Base-by-base conservation (phyloP, 2,113 vertebrate species). In the Eptesicus fuscus region DNA sequence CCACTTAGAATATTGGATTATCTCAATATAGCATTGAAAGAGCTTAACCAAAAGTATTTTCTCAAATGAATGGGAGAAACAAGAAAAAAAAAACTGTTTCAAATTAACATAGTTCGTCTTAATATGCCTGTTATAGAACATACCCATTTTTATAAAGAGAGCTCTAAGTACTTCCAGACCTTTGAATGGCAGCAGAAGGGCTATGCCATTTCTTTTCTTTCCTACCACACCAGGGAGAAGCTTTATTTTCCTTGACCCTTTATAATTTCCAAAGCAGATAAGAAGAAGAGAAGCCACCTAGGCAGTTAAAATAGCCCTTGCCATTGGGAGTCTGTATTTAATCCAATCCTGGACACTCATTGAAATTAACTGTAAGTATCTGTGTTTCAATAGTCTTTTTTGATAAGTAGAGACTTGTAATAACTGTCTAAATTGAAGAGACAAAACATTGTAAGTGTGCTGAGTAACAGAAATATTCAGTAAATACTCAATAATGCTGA, bases 401-500 rank as follows among this genome's bases (percentile, higher is more conserved):
- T 84, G 59, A 71, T 65, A 74, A 91, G 51, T 87, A 44, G 25
- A 94, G 8, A 7, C 80, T 32, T 90, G n/a, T 35, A 91, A 88
- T 40, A 91, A 56, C 32, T 61, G 4, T 70, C n/a, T 71, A 83
- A 90, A 63, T 59, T 82, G 67, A 91, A 88, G 32, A 91, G 79
- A 90, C 3, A 53, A 91, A 71, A 40, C 7, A 53, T 28, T 69
- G 5, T 42, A 65, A 88, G 1, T 51, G 12, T 88, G 7, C 73
- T 88, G 47, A 59, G 22, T 2, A 82, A 65, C 14, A 90, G 32
- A 96, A 96, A 88, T 87, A 53, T 53, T 87, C 59, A 77, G 14
- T 16, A 94, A 96, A 79, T 63, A 70, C 23, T 90, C 35, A 61
- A 32, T 28, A 91, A 86, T 87, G 25, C 59, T 88, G 42, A 80